phyloP scores from a whole-genome alignment of 1,140 invertebrate species.

The Drosophila nebulosa region DNA sequence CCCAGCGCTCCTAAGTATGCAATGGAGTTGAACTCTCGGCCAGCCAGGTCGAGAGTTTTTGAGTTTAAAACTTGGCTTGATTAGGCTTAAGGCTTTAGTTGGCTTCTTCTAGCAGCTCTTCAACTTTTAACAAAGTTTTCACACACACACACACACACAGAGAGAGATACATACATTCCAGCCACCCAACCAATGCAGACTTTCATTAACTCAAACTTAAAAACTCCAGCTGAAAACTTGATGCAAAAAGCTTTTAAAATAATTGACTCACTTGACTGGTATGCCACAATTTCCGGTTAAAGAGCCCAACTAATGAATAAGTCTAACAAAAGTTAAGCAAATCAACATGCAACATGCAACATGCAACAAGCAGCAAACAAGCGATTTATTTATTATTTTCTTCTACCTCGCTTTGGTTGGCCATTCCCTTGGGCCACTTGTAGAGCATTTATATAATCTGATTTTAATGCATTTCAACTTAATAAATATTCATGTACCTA shows the following conservation, averaged over 20 bases:
- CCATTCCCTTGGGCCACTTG: slow-evolving; percentile 38
- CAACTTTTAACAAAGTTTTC: slow-evolving; percentile 49
- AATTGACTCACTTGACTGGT: slow-evolving; percentile 77
- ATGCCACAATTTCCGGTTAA: slow-evolving; percentile 76
- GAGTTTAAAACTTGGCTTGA: slow-evolving; percentile 20
- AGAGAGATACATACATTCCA: neutral
- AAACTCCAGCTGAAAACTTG: slow-evolving; percentile 61
- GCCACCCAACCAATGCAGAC: slow-evolving; percentile 11
- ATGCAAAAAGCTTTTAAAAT: slow-evolving; percentile 78
- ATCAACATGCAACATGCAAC: slow-evolving; percentile 7
- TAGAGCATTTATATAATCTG: slow-evolving; percentile 64
- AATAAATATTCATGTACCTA: slow-evolving; percentile 56
- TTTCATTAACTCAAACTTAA: slow-evolving; percentile 63
- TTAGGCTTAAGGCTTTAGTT: slow-evolving; percentile 26
- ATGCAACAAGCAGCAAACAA: neutral
- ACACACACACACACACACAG: neutral
- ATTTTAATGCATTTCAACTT: slow-evolving; percentile 63
- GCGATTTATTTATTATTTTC: slow-evolving; percentile 6
- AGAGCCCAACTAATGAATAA: slow-evolving; percentile 71
- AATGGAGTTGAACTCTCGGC: slow-evolving; percentile 1
- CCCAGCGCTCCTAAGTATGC: slow-evolving; percentile 58
- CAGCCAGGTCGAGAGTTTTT: slow-evolving; percentile 33
- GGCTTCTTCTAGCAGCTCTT: slow-evolving; percentile 24
- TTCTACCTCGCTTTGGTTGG: neutral
- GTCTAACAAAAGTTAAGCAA: slow-evolving; percentile 19